phyloP scores from a whole-genome alignment of 2,113 vertebrate genomes.

The Dendropsophus ebraccatus region DNA sequence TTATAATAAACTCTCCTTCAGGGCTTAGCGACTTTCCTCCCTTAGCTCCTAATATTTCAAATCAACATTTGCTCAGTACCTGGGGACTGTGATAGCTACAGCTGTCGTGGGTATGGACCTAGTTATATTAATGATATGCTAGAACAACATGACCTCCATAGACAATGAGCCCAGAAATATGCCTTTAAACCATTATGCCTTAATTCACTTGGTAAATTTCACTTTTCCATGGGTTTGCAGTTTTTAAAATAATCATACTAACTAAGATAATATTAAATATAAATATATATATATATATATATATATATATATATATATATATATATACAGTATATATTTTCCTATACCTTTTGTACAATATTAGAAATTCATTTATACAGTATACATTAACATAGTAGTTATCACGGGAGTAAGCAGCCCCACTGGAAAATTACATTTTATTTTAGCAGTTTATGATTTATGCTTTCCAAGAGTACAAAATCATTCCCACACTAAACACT shows the following conservation, averaged over 20 bases:
- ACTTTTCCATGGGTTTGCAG: background rate
- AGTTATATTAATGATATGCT: constrained; percentile 13
- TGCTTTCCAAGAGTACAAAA: too few species aligned
- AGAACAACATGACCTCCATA: background rate
- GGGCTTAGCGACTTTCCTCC: constrained; percentile 25
- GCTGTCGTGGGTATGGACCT: background rate
- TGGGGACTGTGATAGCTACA: constrained; percentile 18
- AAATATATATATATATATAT: too few species aligned
- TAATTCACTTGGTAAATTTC: background rate
- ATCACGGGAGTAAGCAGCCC: background rate
- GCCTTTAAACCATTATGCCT: constrained; percentile 11
- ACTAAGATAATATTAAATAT: background rate
- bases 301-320: too few species aligned
- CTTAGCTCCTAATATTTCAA: constrained; percentile 6
- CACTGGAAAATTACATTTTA: too few species aligned
- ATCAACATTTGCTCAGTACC: constrained; percentile 3
- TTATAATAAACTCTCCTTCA: constrained; percentile 33
- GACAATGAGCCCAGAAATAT: background rate
- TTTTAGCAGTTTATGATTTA: too few species aligned
- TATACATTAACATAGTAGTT: background rate
- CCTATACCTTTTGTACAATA: background rate
- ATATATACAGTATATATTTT: too few species aligned
- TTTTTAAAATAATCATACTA: background rate
- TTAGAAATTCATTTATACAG: background rate
- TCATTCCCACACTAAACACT: too few species aligned